A percentile compares a stretch with the other conserved stretches of the same genome.
phyloP scores from a whole-genome alignment of 2,888 invertebrate genomes.

The Crocallis elinguaria region DNA sequence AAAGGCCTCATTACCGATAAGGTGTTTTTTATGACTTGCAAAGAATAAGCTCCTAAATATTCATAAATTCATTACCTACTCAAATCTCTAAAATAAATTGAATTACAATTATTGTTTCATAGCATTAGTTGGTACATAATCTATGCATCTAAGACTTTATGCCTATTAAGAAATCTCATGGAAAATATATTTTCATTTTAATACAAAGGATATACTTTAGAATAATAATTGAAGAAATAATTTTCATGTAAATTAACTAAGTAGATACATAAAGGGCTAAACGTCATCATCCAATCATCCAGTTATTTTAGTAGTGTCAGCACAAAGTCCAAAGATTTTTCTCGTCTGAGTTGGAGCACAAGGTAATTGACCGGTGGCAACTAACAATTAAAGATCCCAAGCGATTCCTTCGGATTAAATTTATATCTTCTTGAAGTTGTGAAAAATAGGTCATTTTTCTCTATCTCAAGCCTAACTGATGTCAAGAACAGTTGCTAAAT shows the following conservation, averaged over 20 bases:
- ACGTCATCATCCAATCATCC: neutral
- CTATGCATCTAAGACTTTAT: no score
- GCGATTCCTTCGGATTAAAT: constrained; percentile 3
- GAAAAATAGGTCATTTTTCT: neutral
- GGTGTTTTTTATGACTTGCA: neutral
- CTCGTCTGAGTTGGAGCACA: constrained; percentile 26
- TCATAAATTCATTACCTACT: neutral
- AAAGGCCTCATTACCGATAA: neutral
- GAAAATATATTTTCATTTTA: no score
- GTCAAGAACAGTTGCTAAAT: neutral
- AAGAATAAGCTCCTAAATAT: neutral
- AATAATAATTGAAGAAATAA: neutral
- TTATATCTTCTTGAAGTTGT: constrained; percentile 3
- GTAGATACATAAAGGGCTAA: neutral
- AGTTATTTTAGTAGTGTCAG: constrained; percentile 14
- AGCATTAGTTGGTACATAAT: no score
- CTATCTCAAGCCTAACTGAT: neutral
- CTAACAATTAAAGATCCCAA: constrained; percentile 23
- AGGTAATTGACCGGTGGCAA: constrained; percentile 46
- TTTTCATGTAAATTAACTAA: neutral
- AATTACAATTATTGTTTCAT: no score
- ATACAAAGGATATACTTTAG: no score
- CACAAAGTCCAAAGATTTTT: constrained; percentile 40
- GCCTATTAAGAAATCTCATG: no score
- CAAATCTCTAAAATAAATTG: no score